These are phyloP conservation scores for Diacarnus erythraeanus DNA, from an alignment of 37 sponge, comb jelly and placozoan species.

Conservation along the genomic window DNA sequence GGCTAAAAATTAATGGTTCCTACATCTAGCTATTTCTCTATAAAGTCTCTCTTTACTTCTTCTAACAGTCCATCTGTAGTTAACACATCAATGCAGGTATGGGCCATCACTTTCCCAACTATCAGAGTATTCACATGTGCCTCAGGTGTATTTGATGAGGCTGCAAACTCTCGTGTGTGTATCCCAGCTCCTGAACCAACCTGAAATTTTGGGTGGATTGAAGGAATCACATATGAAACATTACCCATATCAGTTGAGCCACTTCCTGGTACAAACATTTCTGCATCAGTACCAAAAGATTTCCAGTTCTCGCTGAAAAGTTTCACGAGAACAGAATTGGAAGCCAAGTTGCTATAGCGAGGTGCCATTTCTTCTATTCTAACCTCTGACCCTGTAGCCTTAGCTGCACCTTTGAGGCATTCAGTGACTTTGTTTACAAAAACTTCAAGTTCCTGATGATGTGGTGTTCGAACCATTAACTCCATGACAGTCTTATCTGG, in stretches of 20 bases:
- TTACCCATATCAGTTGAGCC: slow-evolving; percentile 95
- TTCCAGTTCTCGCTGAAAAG: slow-evolving; percentile 50
- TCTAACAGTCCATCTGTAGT: slow-evolving; percentile 47
- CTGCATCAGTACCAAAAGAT: slow-evolving; percentile 11
- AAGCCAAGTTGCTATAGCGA: slow-evolving; percentile 50
- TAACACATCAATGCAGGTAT: slow-evolving; percentile 72
- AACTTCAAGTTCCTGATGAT: slow-evolving; percentile 38
- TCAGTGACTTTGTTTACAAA: slow-evolving; percentile 40
- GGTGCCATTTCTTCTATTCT: slow-evolving; percentile 13
- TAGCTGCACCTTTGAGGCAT: slow-evolving; percentile 75
- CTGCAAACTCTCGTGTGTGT: slow-evolving; percentile 73
- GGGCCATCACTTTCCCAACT: slow-evolving; percentile 82
- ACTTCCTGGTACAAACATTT: not conserved
- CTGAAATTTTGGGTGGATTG: slow-evolving; percentile 78
- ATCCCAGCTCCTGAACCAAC: slow-evolving; percentile 51
- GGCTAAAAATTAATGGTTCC: no score
- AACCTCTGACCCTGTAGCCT: slow-evolving; percentile 74
- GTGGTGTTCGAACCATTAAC: slow-evolving; percentile 68
- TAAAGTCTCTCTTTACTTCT: slow-evolving; percentile 24
- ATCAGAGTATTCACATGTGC: slow-evolving; percentile 61
- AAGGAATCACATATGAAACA: slow-evolving; percentile 78
- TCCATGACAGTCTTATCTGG: slow-evolving; percentile 58
- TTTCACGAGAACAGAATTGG: slow-evolving; percentile 42
- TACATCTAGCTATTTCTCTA: no score
- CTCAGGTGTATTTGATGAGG: slow-evolving; percentile 45